phyloP scores from a whole-genome alignment of 2,888 invertebrate genomes.

The Acleris emargana region DNA sequence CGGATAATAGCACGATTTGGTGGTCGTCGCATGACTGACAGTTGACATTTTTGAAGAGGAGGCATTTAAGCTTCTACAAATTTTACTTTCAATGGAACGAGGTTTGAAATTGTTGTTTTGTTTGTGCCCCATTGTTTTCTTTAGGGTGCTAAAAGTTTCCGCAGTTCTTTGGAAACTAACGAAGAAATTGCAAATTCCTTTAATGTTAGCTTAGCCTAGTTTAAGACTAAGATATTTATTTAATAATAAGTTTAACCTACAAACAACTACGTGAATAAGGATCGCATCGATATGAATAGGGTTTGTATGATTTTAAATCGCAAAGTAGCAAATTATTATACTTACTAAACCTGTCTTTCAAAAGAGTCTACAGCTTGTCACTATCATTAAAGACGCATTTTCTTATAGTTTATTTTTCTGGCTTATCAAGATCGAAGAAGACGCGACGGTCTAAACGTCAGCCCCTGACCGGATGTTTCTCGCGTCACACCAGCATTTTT shows the following conservation, averaged over 20 bases:
- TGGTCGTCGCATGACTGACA: slow-evolving; percentile 68
- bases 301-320: too few species aligned
- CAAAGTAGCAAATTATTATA: too few species aligned
- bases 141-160: slow-evolving; percentile 47
- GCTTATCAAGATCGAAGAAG: slow-evolving; percentile 8
- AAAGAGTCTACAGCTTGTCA: not conserved
- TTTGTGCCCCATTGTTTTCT: slow-evolving; percentile 43
- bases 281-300: too few species aligned
- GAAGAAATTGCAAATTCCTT: too few species aligned
- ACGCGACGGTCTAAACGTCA: slow-evolving; percentile 19
- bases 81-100: slow-evolving; percentile 65
- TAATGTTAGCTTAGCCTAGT: too few species aligned
- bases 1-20: slow-evolving; percentile 65
- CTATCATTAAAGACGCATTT: not conserved
- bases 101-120: slow-evolving; percentile 43
- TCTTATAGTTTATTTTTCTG: not conserved
- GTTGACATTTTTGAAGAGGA: slow-evolving; percentile 66
- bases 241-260: too few species aligned
- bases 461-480: slow-evolving; percentile 21
- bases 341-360: not conserved
- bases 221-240: too few species aligned
- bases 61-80: slow-evolving; percentile 51
- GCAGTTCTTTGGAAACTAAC: slow-evolving; percentile 26
- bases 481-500: slow-evolving; percentile 25
- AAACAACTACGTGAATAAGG: too few species aligned